Evolutionary conservation across 2,113 vertebrate species (phyloP).

Genomic region (Rhabdornis inornatus): DNA sequence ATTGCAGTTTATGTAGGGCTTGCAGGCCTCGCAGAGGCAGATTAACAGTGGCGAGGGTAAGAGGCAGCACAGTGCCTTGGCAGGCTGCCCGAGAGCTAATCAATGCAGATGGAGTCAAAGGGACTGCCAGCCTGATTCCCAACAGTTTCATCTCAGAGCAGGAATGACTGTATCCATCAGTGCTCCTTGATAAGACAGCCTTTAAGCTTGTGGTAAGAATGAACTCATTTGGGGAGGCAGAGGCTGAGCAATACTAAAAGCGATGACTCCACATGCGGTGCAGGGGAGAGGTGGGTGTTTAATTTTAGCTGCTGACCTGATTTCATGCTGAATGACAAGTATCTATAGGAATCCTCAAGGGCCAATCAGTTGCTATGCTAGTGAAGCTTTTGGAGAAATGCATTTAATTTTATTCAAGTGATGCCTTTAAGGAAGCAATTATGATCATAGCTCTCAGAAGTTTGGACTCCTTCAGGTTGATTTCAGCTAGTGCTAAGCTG

Average conservation of each 20-base stretch:
- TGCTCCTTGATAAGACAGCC: conserved; percentile 59
- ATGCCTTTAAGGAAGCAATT: conserved; percentile 62
- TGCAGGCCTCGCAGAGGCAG: conserved; percentile 55
- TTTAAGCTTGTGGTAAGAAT: conserved; percentile 42
- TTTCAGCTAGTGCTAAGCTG: neutral
- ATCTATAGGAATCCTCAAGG: conserved; percentile 59
- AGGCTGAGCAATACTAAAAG: conserved; percentile 49
- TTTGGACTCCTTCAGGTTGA: conserved; percentile 44
- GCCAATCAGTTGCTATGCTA: conserved; percentile 62
- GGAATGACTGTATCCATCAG: conserved; percentile 51
- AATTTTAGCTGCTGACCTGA: conserved; percentile 79
- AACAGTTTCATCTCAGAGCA: conserved; percentile 33
- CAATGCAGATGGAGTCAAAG: conserved; percentile 75
- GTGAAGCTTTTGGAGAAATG: conserved; percentile 52
- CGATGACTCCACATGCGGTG: conserved; percentile 41
- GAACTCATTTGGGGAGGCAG: conserved; percentile 24
- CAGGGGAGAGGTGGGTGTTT: conserved; percentile 58
- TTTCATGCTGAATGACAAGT: conserved; percentile 72
- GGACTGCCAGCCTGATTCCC: conserved; percentile 67
- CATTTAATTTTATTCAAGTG: conserved; percentile 59
- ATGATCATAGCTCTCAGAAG: conserved; percentile 45
- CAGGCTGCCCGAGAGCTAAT: conserved; percentile 73
- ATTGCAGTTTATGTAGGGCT: conserved; percentile 68
- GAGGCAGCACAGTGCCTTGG: conserved; percentile 66
- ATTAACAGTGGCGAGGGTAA: conserved; percentile 57